Conservation (phyloP, 2,797 vertebrate genomes). For the Chromobotia macracanthus region DNA sequence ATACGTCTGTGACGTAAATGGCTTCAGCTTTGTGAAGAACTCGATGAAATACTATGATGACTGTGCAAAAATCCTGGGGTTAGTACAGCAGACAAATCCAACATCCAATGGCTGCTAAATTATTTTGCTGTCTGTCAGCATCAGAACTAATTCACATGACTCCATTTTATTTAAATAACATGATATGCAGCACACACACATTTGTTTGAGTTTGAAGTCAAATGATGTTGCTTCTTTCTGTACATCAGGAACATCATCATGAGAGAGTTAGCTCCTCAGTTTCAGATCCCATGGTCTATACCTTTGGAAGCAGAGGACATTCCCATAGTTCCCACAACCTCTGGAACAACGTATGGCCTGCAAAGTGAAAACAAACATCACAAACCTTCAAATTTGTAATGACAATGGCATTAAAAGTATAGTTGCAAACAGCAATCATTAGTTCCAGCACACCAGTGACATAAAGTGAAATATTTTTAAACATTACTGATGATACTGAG, state of each 20-base stretch:
- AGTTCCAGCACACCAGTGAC: not conserved
- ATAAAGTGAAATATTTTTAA: too few relatives aligned
- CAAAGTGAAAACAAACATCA: not conserved
- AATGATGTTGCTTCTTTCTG: not conserved
- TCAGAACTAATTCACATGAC: not conserved
- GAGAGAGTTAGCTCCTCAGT: slow-evolving; percentile 88
- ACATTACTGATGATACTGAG: too few relatives aligned
- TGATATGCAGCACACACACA: not conserved
- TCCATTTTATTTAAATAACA: not conserved
- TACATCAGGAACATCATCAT: slow-evolving; percentile 84
- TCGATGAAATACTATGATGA: too few relatives aligned
- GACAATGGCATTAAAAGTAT: not conserved
- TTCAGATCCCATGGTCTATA: slow-evolving; percentile 90
- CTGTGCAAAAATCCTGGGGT: too few relatives aligned
- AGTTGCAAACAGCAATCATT: too few relatives aligned
- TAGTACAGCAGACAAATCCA: slow-evolving; percentile 56
- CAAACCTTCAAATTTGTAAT: not conserved
- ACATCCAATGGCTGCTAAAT: not conserved
- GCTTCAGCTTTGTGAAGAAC: slow-evolving; percentile 92
- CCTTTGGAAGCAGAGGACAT: slow-evolving; percentile 90
- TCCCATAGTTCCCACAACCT: slow-evolving; percentile 89
- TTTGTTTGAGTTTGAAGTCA: not conserved
- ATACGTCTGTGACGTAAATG: slow-evolving; percentile 90
- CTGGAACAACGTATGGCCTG: slow-evolving; percentile 84
- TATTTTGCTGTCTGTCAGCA: not conserved